Evolutionary conservation across 2,113 vertebrate genomes (phyloP).

Genomic region (Hepsetus odoe): DNA sequence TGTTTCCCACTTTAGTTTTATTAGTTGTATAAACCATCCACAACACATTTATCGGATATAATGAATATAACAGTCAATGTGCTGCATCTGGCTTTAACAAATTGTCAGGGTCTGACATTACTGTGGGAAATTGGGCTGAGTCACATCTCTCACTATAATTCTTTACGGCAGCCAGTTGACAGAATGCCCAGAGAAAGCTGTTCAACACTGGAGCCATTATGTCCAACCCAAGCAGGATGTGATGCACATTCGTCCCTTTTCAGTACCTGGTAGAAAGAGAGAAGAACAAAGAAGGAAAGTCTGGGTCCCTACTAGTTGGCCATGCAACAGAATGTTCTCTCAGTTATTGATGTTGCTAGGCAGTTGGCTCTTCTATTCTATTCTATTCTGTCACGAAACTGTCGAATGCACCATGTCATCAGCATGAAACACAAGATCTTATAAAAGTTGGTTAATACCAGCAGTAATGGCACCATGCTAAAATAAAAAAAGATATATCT

Average conservation of each 20-base stretch:
- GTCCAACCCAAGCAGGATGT: slow-evolving; percentile 44
- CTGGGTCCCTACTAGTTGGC: slow-evolving; percentile 17
- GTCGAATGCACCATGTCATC: not conserved
- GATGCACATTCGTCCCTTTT: slow-evolving; percentile 35
- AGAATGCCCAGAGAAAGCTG: slow-evolving; percentile 27
- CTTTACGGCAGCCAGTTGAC: slow-evolving; percentile 17
- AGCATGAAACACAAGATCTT: not conserved
- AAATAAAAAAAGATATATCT: no score
- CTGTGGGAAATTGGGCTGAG: slow-evolving; percentile 7
- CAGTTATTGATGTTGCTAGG: slow-evolving; percentile 13
- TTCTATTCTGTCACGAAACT: not conserved
- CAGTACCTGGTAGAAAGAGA: slow-evolving; percentile 25
- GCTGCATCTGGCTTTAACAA: not conserved
- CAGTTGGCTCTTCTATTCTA: slow-evolving; percentile 1
- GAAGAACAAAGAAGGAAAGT: slow-evolving; percentile 26
- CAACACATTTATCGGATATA: not conserved
- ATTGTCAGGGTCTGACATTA: slow-evolving; percentile 2
- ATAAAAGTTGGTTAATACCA: not conserved
- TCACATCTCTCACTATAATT: slow-evolving; percentile 26
- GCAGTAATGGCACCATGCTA: no score
- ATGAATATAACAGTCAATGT: not conserved
- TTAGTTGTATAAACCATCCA: not conserved
- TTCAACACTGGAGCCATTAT: slow-evolving; percentile 31
- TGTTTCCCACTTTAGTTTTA: not conserved
- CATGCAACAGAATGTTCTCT: slow-evolving; percentile 41